A percentile compares a stretch with the other conserved stretches of the same genome.
Evolutionary conservation across 2,888 invertebrate genomes (phyloP).

Genomic region (Acronicta psi): DNA sequence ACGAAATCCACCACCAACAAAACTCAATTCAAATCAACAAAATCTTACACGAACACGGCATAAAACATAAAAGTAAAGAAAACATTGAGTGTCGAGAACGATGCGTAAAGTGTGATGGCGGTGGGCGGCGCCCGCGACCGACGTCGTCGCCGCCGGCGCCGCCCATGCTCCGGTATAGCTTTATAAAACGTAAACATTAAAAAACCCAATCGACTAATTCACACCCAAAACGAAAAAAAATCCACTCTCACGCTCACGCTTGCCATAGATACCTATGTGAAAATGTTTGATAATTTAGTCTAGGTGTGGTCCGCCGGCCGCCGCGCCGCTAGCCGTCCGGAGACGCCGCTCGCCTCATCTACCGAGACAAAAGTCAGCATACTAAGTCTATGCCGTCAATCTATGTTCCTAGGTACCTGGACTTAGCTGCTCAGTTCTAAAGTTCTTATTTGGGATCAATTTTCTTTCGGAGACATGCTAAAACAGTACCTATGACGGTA

Average conservation of each 20-base stretch:
- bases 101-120: slow-evolving; percentile 83
- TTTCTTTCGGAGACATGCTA: background rate
- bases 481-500: background rate
- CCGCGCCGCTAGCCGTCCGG: slow-evolving; percentile 82
- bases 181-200: slow-evolving; percentile 88
- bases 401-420: slow-evolving; percentile 42
- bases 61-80: slow-evolving; percentile 85
- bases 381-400: slow-evolving; percentile 59
- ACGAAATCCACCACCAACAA: slow-evolving; percentile 90
- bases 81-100: slow-evolving; percentile 88
- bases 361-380: slow-evolving; percentile 88
- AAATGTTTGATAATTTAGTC: slow-evolving; percentile 88
- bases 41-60: slow-evolving; percentile 89
- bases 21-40: slow-evolving; percentile 88
- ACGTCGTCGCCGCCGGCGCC: slow-evolving; percentile 74
- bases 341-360: slow-evolving; percentile 87
- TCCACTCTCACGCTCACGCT: slow-evolving; percentile 90
- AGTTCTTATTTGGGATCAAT: slow-evolving; percentile 21
- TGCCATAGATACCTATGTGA: slow-evolving; percentile 89
- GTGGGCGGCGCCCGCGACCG: slow-evolving; percentile 82
- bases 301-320: slow-evolving; percentile 87
- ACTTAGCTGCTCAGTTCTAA: slow-evolving; percentile 40
- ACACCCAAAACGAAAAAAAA: slow-evolving; percentile 89
- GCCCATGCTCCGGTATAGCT: slow-evolving; percentile 85
- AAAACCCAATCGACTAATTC: slow-evolving; percentile 89